Percentiles rank a stretch among this genome's conserved stretches.
Conservation (phyloP, 2,797 vertebrate species). For the Heteromormyrus szaboi region DNA sequence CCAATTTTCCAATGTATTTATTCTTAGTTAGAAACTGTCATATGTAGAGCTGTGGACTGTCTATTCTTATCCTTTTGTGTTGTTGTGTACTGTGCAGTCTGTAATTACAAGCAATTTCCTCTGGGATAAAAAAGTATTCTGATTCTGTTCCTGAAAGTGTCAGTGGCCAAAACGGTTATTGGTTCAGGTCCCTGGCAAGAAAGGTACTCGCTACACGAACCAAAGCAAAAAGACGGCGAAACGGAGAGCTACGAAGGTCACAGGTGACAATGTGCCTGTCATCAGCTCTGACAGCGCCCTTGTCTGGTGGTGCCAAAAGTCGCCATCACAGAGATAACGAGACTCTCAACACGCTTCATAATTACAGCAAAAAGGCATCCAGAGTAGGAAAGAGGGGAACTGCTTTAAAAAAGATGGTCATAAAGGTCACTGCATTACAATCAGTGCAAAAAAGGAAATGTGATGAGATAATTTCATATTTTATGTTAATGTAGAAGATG, state of each 20-base stretch:
- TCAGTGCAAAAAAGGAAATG: not conserved
- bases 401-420: not conserved
- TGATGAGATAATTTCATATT: not conserved
- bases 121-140: not conserved
- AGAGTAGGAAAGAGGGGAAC: not conserved
- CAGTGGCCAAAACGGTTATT: not conserved
- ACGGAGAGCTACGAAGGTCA: not conserved
- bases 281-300: not conserved
- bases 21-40: not conserved
- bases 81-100: not conserved
- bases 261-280: not conserved
- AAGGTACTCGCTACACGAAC: not conserved
- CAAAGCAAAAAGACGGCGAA: not conserved
- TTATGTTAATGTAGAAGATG: not conserved
- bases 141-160: not conserved
- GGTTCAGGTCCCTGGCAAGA: not conserved
- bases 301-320: not conserved
- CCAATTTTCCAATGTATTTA: not conserved
- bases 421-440: not conserved
- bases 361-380: not conserved
- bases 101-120: not conserved
- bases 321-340: not conserved
- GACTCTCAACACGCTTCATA: not conserved
- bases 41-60: not conserved
- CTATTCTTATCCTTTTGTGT: not conserved